Percentiles rank a stretch among this genome's conserved stretches.
Conservation (phyloP, 2,797 vertebrate species). For the Xenops minutus region DNA sequence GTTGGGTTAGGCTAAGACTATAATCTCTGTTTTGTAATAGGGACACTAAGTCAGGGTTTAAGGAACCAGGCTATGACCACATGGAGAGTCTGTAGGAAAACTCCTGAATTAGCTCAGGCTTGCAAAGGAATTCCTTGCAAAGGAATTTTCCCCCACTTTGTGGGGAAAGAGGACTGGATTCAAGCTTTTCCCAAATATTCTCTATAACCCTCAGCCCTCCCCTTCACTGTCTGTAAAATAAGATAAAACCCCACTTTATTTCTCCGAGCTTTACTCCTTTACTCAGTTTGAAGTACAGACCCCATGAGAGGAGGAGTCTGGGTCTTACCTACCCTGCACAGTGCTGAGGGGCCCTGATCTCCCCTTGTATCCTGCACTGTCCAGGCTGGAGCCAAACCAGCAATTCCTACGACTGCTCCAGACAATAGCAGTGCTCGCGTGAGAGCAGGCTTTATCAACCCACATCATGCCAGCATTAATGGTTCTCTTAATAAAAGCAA, state of each 20-base stretch:
- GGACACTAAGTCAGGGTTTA: background rate
- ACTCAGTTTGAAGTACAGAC: background rate
- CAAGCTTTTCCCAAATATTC: background rate
- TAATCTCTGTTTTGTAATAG: background rate
- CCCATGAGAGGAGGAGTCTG: background rate
- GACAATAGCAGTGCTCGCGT: background rate
- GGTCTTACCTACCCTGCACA: background rate
- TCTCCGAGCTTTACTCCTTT: background rate
- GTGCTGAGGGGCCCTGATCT: background rate
- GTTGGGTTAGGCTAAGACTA: background rate
- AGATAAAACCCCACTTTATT: rapidly evolving
- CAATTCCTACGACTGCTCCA: background rate
- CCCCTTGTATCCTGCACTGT: background rate
- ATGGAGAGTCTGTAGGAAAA: rapidly evolving
- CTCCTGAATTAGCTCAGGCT: background rate
- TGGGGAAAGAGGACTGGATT: background rate
- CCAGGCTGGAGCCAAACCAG: background rate
- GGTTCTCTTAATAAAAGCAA: conserved; percentile 10
- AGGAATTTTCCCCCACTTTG: no score
- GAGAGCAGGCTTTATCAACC: background rate
- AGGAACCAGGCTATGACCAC: background rate
- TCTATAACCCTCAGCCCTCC: background rate
- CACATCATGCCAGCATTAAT: conserved; percentile 8
- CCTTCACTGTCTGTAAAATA: background rate
- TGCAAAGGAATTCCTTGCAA: background rate